phyloP scores from a whole-genome alignment of 2,797 vertebrate genomes.

The Pyrocephalus nanus region DNA sequence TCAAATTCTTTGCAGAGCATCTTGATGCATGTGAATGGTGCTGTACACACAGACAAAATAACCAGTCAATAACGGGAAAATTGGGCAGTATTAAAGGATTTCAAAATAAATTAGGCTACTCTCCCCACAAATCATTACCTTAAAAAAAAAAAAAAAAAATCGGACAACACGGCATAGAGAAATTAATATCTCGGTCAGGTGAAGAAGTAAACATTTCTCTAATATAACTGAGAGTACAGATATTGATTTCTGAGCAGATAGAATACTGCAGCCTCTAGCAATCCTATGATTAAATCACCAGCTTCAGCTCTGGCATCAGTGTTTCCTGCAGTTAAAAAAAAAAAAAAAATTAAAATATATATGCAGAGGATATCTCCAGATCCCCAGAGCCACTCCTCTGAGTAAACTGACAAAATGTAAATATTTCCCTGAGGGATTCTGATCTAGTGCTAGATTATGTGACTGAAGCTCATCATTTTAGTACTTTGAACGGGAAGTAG shows the following conservation, averaged over 20 bases:
- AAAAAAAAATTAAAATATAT: neutral
- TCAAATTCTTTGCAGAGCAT: constrained; percentile 30
- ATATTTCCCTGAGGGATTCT: constrained; percentile 69
- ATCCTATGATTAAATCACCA: constrained; percentile 76
- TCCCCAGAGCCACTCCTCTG: constrained; percentile 64
- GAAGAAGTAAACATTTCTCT: constrained; percentile 69
- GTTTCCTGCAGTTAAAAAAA: constrained; percentile 65
- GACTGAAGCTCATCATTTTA: constrained; percentile 70
- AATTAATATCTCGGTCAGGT: constrained; percentile 75
- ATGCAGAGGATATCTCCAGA: constrained; percentile 65
- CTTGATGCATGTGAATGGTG: neutral
- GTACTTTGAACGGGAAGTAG: constrained; percentile 48
- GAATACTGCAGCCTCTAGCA: constrained; percentile 71
- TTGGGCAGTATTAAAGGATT: constrained; percentile 19
- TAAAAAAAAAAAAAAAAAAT: neutral
- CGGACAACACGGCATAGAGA: constrained; percentile 52
- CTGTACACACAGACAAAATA: neutral
- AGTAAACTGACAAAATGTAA: constrained; percentile 74
- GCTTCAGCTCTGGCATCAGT: constrained; percentile 62
- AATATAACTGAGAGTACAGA: constrained; percentile 67
- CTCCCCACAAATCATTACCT: constrained; percentile 39
- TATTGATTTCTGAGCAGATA: constrained; percentile 77
- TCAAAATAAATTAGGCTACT: constrained; percentile 48
- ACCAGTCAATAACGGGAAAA: constrained; percentile 44
- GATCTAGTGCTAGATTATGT: constrained; percentile 70